These are phyloP conservation scores for Emberiza fucata DNA, from an alignment of 2,113 vertebrate species.

Conservation along the genomic window DNA sequence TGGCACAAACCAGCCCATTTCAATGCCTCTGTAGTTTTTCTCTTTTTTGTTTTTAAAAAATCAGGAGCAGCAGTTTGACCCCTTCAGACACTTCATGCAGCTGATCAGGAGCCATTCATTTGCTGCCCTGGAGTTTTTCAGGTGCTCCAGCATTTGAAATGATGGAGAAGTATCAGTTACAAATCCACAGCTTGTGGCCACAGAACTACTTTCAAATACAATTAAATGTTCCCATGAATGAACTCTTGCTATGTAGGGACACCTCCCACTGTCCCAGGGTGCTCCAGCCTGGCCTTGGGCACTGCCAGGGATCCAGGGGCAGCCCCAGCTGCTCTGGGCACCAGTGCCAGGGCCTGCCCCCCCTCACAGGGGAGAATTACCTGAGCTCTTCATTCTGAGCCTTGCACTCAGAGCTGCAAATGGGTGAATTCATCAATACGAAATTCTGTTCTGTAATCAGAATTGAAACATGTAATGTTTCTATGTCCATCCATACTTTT, in stretches of 20 bases:
- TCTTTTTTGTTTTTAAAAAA: neutral
- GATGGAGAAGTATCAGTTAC: neutral
- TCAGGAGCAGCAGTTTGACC: neutral
- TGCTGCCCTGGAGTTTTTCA: neutral
- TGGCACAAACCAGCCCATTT: neutral
- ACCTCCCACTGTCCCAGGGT: neutral
- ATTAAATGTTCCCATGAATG: neutral
- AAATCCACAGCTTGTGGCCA: neutral
- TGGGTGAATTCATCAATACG: neutral
- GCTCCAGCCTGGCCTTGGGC: neutral
- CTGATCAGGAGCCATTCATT: neutral
- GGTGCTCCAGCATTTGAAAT: neutral
- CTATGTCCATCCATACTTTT: neutral
- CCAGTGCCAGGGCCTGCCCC: accelerated
- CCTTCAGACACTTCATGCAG: neutral
- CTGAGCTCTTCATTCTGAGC: neutral
- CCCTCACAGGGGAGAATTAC: neutral
- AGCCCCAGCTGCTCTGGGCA: too few relatives aligned
- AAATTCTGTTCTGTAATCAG: neutral
- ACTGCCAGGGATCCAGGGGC: neutral
- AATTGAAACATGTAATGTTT: neutral
- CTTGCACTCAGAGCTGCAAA: neutral
- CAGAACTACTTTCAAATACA: neutral
- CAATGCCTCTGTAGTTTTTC: accelerated
- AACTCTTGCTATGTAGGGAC: neutral